Evolutionary conservation across 2,888 invertebrate species (phyloP).

Genomic region (Thymelicus lineola): DNA sequence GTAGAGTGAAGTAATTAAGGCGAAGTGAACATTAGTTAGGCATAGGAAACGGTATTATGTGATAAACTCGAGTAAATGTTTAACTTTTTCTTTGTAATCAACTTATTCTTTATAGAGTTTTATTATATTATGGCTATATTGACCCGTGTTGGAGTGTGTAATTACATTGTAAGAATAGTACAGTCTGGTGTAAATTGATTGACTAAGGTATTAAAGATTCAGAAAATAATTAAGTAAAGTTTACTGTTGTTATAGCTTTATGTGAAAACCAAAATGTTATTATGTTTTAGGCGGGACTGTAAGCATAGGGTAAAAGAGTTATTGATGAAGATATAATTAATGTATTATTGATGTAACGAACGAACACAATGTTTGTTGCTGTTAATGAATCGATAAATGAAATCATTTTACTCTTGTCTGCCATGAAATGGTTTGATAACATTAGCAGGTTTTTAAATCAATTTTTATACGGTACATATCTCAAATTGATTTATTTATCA

Average conservation of each 20-base stretch:
- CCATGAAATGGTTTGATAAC: slow-evolving; percentile 7
- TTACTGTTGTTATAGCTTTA: slow-evolving; percentile 83
- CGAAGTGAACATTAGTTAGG: slow-evolving; percentile 52
- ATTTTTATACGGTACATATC: slow-evolving; percentile 5
- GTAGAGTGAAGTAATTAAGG: slow-evolving; percentile 48
- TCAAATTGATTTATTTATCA: slow-evolving; percentile 1
- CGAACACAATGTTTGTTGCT: slow-evolving; percentile 21
- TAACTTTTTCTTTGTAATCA: slow-evolving; percentile 61
- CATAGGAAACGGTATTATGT: slow-evolving; percentile 67
- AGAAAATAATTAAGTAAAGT: slow-evolving; percentile 72
- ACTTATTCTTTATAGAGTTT: slow-evolving; percentile 57
- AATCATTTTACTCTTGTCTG: not conserved
- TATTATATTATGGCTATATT: slow-evolving; percentile 49
- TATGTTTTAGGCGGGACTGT: slow-evolving; percentile 73
- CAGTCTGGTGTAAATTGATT: slow-evolving; percentile 49
- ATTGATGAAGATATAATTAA: slow-evolving; percentile 13
- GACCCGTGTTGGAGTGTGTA: slow-evolving; percentile 52
- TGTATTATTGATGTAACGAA: slow-evolving; percentile 1
- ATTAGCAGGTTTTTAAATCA: not conserved
- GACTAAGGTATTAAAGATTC: slow-evolving; percentile 59
- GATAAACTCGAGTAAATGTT: slow-evolving; percentile 63
- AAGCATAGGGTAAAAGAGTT: slow-evolving; percentile 37
- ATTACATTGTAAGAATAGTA: slow-evolving; percentile 53
- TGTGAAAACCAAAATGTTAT: slow-evolving; percentile 83
- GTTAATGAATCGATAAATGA: slow-evolving; percentile 4